Base-by-base conservation (phyloP, 1,140 invertebrate genomes). In the Platyura marginata region DNA sequence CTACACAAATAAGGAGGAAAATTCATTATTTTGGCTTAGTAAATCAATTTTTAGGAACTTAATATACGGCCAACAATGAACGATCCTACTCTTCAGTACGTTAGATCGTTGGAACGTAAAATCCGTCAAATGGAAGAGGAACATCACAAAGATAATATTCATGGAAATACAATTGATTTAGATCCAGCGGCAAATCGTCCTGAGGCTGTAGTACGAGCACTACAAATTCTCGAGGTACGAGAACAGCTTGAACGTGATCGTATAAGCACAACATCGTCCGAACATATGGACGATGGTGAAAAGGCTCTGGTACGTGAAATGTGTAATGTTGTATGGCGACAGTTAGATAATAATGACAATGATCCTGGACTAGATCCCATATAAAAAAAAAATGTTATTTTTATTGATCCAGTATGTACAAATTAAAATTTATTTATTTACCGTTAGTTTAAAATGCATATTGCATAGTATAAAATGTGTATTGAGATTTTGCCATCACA, bases 221-320 rank as follows among this genome's bases (percentile, higher is more conserved):
- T 93, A 47, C 88, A 91, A 59, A 84, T 90, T 32, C 67, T 93
- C 39, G 86, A 93, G 68, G 83, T 93, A 15, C 71, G 89, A 52
- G 87, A 92, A 57, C 77, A 88, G 52, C 66, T 92, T 33, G 87
- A 92, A 55, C 70, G 79, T 39, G 54, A 50, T 56, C 50, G 50
- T 37, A 42, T 58, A 51, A 42, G 62, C 21, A 79, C 21, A 75
- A 80, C 44, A 37, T 52, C 16, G 50, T 21, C 62, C 69, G 42
- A 74, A 72, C 70, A 77, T 48, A 76, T 92, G 57, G 88, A 87
- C 53, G 82, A 91, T 48, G 80, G 83, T 6, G 89, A 94, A 59
- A 91, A 91, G 58, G 90, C 90, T 10, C 71, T 96, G 41, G 83
- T 95, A 20, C 71, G 87, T 49, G 89, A 94, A 67, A 94, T 96